Base-by-base conservation (phyloP, 2,888 invertebrate species). In the Mythimna pallens region DNA sequence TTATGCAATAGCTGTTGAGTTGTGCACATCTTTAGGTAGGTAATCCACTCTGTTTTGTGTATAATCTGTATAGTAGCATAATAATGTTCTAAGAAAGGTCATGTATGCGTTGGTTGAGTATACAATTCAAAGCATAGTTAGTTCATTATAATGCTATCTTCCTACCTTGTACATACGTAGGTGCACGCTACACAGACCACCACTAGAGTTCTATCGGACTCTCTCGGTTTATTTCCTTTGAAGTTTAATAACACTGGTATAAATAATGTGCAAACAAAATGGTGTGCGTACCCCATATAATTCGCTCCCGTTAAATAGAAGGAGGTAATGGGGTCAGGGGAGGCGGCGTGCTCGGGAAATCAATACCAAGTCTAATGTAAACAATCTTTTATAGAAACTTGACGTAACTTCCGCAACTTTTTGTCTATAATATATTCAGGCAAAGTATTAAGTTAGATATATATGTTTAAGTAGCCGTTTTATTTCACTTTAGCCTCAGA, bases 241-340 rank as follows among this genome's bases (percentile, higher is more conserved):
- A 78, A 77, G 50, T 76, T 54, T 40, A 62, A 57, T 62, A 76
- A 50, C 65, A 62, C 57, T 68, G 61, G 47, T 80, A 62, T 66
- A 73, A 65, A 83, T 73, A 79, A 70, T 62, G 57, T 62, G 64
- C 25, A 36, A 82, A 78, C 65, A 57, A 67, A 70, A 66, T 74
- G 58, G 74, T 70, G 80, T 80, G 80, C 80, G 81, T 76, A 78
- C 76, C 73, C 73, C 36, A 78, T 71, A 82, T 82, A 76, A 79
- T 79, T 78, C 71, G 85, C 71, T 79, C 85, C 85, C 79, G 79
- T 83, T 84, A 82, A 76, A 83, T 73, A 73, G 65, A 84, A 82
- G 52, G 68, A 84, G 75, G 83, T 85, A 86, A 86, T 81, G 87
- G 78, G 89, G 88, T 89, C 90, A 89, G 87, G 87, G 89, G 83